Evolutionary conservation across 1,140 invertebrate species (phyloP).

Genomic region (Stegodyphus mimosarum): DNA sequence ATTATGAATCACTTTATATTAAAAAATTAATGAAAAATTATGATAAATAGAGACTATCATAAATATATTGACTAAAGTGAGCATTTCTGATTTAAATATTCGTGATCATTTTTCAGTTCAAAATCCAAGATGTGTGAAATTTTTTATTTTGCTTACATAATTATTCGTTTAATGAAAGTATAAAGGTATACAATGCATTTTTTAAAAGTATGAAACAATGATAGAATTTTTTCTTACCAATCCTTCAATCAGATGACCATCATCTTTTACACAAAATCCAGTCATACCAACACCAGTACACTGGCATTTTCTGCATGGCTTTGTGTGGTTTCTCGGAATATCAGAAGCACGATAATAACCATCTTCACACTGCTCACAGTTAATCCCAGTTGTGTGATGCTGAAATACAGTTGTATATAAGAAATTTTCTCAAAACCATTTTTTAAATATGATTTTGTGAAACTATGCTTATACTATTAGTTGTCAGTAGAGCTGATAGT

Average conservation of each 20-base stretch:
- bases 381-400: slow-evolving; percentile 81
- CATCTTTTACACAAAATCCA: slow-evolving; percentile 75
- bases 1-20: no score
- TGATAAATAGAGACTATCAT: no score
- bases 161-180: no score
- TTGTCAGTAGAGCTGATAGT: no score
- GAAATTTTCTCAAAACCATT: background rate
- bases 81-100: no score
- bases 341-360: slow-evolving; percentile 73
- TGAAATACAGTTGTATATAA: slow-evolving; percentile 52
- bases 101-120: no score
- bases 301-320: slow-evolving; percentile 84
- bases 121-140: no score
- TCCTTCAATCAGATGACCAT: slow-evolving; percentile 68
- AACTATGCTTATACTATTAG: no score
- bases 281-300: slow-evolving; percentile 81
- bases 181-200: no score
- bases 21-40: no score
- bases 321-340: slow-evolving; percentile 74
- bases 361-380: slow-evolving; percentile 85
- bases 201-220: background rate
- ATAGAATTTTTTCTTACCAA: slow-evolving; percentile 58
- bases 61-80: no score
- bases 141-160: no score
- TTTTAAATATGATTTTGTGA: background rate